phyloP scores from a whole-genome alignment of 2,888 invertebrate species.

The Anthrax anthrax region DNA sequence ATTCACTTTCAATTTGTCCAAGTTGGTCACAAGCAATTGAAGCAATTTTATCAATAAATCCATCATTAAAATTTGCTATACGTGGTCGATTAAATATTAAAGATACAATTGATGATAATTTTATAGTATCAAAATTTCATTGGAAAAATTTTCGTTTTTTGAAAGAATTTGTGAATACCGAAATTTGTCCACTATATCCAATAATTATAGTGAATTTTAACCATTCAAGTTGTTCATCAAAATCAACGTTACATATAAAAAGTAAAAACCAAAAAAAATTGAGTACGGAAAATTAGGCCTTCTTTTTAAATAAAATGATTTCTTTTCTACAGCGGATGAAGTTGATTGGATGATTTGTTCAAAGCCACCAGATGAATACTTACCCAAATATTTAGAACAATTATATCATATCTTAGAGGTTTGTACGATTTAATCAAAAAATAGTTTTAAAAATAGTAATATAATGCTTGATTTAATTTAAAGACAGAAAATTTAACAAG shows the following conservation, averaged over 20 bases:
- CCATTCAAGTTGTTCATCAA: constrained; percentile 7
- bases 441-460: not conserved
- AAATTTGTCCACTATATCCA: constrained; percentile 24
- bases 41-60: constrained; percentile 41
- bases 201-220: constrained; percentile 26
- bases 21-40: constrained; percentile 48
- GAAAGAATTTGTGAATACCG: constrained; percentile 18
- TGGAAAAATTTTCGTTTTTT: constrained; percentile 23
- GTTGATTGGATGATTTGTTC: constrained; percentile 23
- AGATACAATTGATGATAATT: constrained; percentile 39
- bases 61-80: constrained; percentile 48
- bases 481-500: not conserved
- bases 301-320: too few relatives aligned
- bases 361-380: constrained; percentile 18
- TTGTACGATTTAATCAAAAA: not conserved
- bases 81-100: constrained; percentile 44
- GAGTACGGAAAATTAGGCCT: too few relatives aligned
- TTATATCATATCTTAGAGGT: constrained; percentile 7
- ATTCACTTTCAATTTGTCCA: constrained; percentile 32
- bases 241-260: not conserved
- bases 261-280: not conserved
- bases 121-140: constrained; percentile 22
- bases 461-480: not conserved
- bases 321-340: not conserved
- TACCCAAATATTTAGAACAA: constrained; percentile 10